A percentile compares a stretch with the other conserved stretches of the same genome.
Evolutionary conservation across 2,113 vertebrate genomes (phyloP).

Genomic region (Nyctibius bracteatus): DNA sequence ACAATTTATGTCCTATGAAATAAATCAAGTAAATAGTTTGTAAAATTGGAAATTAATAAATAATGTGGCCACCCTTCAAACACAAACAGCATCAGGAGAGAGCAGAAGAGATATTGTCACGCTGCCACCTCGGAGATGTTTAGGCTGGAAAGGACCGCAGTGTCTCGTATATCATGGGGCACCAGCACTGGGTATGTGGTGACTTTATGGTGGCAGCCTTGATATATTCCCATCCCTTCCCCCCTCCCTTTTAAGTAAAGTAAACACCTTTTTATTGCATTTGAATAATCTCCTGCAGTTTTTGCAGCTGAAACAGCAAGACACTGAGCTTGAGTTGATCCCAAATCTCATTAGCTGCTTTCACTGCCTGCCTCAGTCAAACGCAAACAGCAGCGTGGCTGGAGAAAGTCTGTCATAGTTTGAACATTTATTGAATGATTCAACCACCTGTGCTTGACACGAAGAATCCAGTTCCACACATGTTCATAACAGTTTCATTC

Average conservation of each 20-base stretch:
- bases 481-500: not conserved
- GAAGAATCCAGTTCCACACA: not conserved
- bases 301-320: constrained; percentile 4
- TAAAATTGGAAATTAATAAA: not conserved
- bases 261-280: not conserved
- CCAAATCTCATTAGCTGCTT: not conserved
- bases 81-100: not conserved
- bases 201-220: not conserved
- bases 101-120: not conserved
- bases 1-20: not conserved
- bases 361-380: not conserved
- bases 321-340: not conserved
- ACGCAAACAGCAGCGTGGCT: not conserved
- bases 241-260: not conserved
- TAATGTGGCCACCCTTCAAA: not conserved
- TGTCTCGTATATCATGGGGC: not conserved
- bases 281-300: not conserved
- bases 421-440: not conserved
- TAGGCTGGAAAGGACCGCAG: not conserved
- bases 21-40: not conserved
- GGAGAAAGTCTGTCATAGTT: not conserved
- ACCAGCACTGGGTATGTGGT: not conserved
- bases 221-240: not conserved
- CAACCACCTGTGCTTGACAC: not conserved
- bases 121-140: not conserved